A percentile compares a stretch with the other conserved stretches of the same genome.
Conservation (phyloP, 2,888 invertebrate species). For the Cosmorhoe ocellata region DNA sequence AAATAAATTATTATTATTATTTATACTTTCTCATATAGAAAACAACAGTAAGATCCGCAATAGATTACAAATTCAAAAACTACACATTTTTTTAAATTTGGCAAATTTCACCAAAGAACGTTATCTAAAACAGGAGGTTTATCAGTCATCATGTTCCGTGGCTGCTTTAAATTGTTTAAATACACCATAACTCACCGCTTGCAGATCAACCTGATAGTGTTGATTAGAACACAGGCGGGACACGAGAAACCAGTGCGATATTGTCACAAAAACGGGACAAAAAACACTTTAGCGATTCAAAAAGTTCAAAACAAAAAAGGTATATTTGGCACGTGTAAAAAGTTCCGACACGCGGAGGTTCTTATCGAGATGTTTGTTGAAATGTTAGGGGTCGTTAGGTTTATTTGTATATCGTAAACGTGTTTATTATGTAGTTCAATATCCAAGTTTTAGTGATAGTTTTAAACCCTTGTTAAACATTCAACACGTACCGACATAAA, state of each 20-base stretch:
- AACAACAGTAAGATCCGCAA: neutral
- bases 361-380: conserved; percentile 72
- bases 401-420: conserved; percentile 32
- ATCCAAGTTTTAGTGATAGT: conserved; percentile 1
- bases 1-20: no score
- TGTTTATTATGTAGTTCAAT: conserved; percentile 6
- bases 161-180: conserved; percentile 77
- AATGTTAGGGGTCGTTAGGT: conserved; percentile 60
- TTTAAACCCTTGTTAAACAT: conserved; percentile 6
- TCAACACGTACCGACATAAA: no score
- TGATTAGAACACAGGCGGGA: conserved; percentile 77
- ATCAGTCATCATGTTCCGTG: conserved; percentile 71
- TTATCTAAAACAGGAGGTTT: conserved; percentile 69
- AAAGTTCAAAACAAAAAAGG: conserved; percentile 11
- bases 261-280: conserved; percentile 22
- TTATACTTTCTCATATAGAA: neutral
- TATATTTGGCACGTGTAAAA: conserved; percentile 59
- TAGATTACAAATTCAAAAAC: conserved; percentile 5
- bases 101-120: conserved; percentile 54
- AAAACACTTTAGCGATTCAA: conserved; percentile 14
- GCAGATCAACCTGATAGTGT: conserved; percentile 71
- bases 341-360: conserved; percentile 51
- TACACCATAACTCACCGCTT: conserved; percentile 77
- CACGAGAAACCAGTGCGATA: conserved; percentile 44
- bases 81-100: conserved; percentile 42